A percentile compares a stretch with the other conserved stretches of the same genome.
Evolutionary conservation across 2,888 invertebrate genomes (phyloP).

Genomic region (Drosophila histrio): DNA sequence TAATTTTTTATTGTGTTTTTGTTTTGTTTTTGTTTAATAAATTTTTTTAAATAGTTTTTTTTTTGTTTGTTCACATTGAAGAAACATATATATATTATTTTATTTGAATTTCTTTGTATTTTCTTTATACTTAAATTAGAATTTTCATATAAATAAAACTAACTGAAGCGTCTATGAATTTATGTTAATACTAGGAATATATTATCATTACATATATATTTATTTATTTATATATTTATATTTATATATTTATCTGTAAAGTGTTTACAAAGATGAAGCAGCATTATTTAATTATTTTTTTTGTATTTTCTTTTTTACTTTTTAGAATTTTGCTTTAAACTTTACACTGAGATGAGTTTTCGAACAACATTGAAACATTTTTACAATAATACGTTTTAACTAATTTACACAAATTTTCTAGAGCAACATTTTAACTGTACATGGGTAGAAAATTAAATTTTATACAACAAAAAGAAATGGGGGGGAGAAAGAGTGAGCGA

Average conservation of each 20-base stretch:
- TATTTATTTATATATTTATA: slow-evolving; percentile 25
- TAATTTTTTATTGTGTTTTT: slow-evolving; percentile 61
- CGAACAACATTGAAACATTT: slow-evolving; percentile 73
- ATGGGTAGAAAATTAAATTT: slow-evolving; percentile 33
- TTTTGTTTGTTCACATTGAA: slow-evolving; percentile 60
- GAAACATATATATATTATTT: slow-evolving; percentile 44
- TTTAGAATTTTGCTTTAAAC: slow-evolving; percentile 52
- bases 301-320: slow-evolving; percentile 26
- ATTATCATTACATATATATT: slow-evolving; percentile 29
- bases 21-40: slow-evolving; percentile 45
- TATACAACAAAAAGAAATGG: slow-evolving; percentile 59
- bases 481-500: not conserved
- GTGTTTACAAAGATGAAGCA: slow-evolving; percentile 58
- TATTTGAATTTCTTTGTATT: slow-evolving; percentile 32
- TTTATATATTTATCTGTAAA: slow-evolving; percentile 56
- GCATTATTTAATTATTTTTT: slow-evolving; percentile 22
- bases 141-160: slow-evolving; percentile 70
- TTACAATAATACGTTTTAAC: slow-evolving; percentile 68
- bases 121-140: slow-evolving; percentile 37
- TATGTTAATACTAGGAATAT: slow-evolving; percentile 71
- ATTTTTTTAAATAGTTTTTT: slow-evolving; percentile 51
- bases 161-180: slow-evolving; percentile 80
- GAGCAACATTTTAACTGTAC: slow-evolving; percentile 60
- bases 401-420: slow-evolving; percentile 65
- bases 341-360: slow-evolving; percentile 81